Percentiles rank a stretch among this genome's conserved stretches.
Evolutionary conservation across 2,797 vertebrate species (phyloP).

Genomic region (Aselliscus stoliczkanus): DNA sequence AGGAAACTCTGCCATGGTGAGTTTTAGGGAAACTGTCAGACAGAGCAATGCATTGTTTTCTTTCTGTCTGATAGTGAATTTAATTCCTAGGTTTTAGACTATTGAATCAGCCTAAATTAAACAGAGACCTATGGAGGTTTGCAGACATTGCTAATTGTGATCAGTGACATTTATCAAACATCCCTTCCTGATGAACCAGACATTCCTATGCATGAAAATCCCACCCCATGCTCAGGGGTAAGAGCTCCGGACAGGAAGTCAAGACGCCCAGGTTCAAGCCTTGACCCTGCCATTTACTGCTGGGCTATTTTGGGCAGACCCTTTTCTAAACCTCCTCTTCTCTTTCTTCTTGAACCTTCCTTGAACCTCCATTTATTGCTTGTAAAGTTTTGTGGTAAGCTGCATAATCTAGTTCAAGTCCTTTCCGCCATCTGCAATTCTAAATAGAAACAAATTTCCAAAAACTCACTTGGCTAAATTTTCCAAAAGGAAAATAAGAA

Average conservation of each 20-base stretch:
- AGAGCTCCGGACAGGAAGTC: background rate
- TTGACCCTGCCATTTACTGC: background rate
- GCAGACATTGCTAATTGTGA: background rate
- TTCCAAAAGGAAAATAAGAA: background rate
- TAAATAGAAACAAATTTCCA: background rate
- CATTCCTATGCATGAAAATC: background rate
- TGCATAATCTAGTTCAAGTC: background rate
- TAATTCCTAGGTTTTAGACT: background rate
- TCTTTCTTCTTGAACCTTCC: background rate
- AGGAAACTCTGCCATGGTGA: slow-evolving; percentile 32
- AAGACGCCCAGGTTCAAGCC: background rate
- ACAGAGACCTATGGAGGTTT: background rate
- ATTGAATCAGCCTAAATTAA: background rate
- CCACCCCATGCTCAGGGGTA: background rate
- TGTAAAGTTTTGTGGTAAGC: background rate
- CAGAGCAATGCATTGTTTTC: slow-evolving; percentile 21
- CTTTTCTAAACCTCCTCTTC: background rate
- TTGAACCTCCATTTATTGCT: background rate
- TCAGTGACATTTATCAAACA: background rate
- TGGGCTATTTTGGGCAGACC: background rate
- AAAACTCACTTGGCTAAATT: background rate
- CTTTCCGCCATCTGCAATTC: background rate
- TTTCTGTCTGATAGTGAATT: slow-evolving; percentile 42
- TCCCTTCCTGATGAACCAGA: background rate
- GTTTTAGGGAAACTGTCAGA: slow-evolving; percentile 39